Base-by-base conservation (phyloP, 2,797 vertebrate genomes). In the Liparis tanakae region DNA sequence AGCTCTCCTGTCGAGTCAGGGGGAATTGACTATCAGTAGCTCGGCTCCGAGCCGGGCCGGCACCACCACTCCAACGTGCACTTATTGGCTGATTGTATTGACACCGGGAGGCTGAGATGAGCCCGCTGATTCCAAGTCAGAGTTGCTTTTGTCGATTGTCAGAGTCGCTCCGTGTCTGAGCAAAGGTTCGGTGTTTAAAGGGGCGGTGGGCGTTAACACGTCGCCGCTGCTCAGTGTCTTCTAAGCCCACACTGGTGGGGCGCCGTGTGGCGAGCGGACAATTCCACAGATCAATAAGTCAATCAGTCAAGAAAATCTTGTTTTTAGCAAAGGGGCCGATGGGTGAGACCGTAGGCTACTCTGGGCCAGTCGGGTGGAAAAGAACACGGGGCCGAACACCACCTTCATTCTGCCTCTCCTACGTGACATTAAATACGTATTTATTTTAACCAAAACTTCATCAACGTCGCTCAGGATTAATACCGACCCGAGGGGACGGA, bases 21-120 rank as follows among this genome's bases (percentile, higher is more conserved):
- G 25, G 1, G 60, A n/a, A 87, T 79, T 63, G 73, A 86, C 82
- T 82, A 66, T 61, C 73, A 58, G 84, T 70, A 61, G 72, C 69
- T 76, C 57, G 50, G 6, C 34, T 51, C 18, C 57, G 39, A 63
- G 64, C 37, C 37, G 17, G 67, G 17, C 73, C 2, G 62, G 25
- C 67, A 17, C 63, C 59, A 41, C 36, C 77, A 71, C 82, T 76
- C 56, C 79, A 82, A 64, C 67, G 0, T 60, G 48, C 67, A 78
- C 79, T 82, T 61, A 50, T 17, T 8, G 63, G 37, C 72, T 75
- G 75, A 68, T 71, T 55, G 76, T 72, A 80, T 86, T 59, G 72
- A 80, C 48, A 48, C 56, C 53, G 63, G 20, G 63, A 57, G 17
- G 75, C 57, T 10, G 50, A 70, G 72, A 78, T 76, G 68, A 67